Evolutionary conservation across 2,113 vertebrate species (phyloP).

Genomic region (Xyrauchen texanus): DNA sequence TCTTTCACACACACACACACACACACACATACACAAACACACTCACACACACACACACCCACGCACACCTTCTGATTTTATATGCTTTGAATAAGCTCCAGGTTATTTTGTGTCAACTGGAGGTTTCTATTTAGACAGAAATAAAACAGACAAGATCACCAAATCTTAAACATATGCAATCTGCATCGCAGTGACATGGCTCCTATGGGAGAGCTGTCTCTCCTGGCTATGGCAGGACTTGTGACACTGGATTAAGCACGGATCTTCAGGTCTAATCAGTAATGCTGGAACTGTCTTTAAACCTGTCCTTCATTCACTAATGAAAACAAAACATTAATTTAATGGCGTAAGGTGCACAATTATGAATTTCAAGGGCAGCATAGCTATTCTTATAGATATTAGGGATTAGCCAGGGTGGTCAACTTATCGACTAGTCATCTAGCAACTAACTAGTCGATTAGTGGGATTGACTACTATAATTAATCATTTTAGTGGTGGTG

Average conservation of each 20-base stretch:
- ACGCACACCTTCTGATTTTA: slow-evolving; percentile 17
- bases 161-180: neutral
- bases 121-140: slow-evolving; percentile 27
- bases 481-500: too few species aligned
- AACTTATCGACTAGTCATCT: too few species aligned
- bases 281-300: too few species aligned
- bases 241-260: neutral
- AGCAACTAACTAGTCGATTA: too few species aligned
- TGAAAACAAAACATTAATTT: too few species aligned
- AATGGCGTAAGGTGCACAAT: too few species aligned
- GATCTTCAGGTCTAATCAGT: neutral
- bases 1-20: neutral
- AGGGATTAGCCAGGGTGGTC: too few species aligned
- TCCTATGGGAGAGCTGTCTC: slow-evolving; percentile 8
- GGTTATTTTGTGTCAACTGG: slow-evolving; percentile 19
- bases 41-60: neutral
- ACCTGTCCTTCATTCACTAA: too few species aligned
- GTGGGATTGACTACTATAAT: too few species aligned
- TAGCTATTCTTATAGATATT: too few species aligned
- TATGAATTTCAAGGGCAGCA: too few species aligned
- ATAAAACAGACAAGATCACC: slow-evolving; percentile 9
- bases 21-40: neutral
- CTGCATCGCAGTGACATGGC: neutral
- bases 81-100: neutral
- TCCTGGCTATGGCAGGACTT: neutral